A percentile compares a stretch with the other conserved stretches of the same genome.
phyloP scores from a whole-genome alignment of 2,888 invertebrate species.

The Plagodis pulveraria region DNA sequence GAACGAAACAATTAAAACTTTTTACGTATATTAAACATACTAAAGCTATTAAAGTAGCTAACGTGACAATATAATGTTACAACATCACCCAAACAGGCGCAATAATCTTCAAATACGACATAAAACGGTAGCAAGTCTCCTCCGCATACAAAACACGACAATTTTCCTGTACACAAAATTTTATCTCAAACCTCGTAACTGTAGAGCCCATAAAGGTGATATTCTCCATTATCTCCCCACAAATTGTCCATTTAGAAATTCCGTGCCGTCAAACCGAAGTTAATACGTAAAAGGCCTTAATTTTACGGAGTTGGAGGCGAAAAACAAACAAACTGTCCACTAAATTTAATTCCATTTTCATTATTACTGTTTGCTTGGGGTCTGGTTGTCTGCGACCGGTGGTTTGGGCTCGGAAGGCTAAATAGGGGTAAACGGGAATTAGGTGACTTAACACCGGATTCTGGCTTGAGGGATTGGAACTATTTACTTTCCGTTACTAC shows the following conservation, averaged over 20 bases:
- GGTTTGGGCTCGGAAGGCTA: slow-evolving; percentile 12
- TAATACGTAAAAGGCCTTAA: slow-evolving; percentile 42
- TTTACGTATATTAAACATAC: not conserved
- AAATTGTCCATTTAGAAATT: slow-evolving; percentile 41
- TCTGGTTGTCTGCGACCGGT: slow-evolving; percentile 14
- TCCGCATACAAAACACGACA: slow-evolving; percentile 19
- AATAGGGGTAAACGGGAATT: slow-evolving; percentile 10
- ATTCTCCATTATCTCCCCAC: slow-evolving; percentile 22
- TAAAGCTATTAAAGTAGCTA: slow-evolving; percentile 1
- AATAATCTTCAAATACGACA: slow-evolving; percentile 14
- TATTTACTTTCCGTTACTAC: slow-evolving; percentile 13
- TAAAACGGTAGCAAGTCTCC: slow-evolving; percentile 13
- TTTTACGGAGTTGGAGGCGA: slow-evolving; percentile 37
- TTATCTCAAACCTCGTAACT: slow-evolving; percentile 19
- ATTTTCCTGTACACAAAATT: slow-evolving; percentile 24
- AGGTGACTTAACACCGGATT: slow-evolving; percentile 5
- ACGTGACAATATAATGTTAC: not conserved
- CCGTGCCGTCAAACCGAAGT: slow-evolving; percentile 19
- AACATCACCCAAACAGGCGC: slow-evolving; percentile 3
- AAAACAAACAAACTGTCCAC: slow-evolving; percentile 48
- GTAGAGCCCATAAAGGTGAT: slow-evolving; percentile 21
- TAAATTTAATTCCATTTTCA: slow-evolving; percentile 50
- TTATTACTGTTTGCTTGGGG: slow-evolving; percentile 47
- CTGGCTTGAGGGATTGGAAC: slow-evolving; percentile 8
- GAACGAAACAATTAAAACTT: no score